These are phyloP conservation scores for Alauda arvensis DNA, from an alignment of 2,797 vertebrate genomes.

Conservation along the genomic window DNA sequence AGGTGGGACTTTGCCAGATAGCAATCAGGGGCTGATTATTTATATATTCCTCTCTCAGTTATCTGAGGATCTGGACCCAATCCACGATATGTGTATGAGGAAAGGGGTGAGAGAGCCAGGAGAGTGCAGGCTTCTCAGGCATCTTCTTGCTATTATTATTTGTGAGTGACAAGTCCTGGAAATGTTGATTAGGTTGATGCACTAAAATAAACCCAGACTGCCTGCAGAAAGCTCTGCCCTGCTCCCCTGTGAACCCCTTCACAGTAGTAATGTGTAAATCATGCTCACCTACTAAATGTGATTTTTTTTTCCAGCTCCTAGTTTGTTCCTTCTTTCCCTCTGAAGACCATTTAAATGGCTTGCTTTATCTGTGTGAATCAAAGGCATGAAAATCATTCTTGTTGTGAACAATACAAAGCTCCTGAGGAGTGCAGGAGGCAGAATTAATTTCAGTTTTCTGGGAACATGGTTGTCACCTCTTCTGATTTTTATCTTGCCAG, in stretches of 20 bases:
- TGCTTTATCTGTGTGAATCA: not conserved
- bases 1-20: not conserved
- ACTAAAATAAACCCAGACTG: not conserved
- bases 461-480: not conserved
- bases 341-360: not conserved
- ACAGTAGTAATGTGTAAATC: not conserved
- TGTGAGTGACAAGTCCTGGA: not conserved
- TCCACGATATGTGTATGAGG: not conserved
- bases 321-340: not conserved
- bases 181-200: not conserved
- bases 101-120: not conserved
- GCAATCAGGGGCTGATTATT: not conserved
- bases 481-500: not conserved
- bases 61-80: not conserved
- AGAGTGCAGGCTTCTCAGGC: not conserved
- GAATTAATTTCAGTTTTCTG: conserved; percentile 3
- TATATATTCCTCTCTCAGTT: not conserved
- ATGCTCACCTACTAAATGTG: not conserved
- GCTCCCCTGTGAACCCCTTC: not conserved
- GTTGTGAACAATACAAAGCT: not conserved
- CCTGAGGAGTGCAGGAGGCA: not conserved
- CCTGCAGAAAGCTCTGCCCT: not conserved
- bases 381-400: not conserved
- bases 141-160: not conserved
- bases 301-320: not conserved